Conservation (phyloP, 2,113 vertebrate genomes). For the Callionymus lyra region DNA sequence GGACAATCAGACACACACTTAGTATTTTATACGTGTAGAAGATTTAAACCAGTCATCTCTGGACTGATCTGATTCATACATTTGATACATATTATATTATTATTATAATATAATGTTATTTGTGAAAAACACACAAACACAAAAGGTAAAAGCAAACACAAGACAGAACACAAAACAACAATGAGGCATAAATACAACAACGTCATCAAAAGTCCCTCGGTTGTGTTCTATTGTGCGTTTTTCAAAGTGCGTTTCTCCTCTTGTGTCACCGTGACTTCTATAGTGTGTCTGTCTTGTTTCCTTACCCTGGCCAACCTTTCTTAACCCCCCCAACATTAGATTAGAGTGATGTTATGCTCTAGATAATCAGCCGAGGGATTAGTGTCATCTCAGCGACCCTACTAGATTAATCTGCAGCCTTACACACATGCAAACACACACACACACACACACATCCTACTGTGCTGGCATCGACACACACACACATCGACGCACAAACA, state of each 20-base stretch:
- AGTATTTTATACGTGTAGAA: too few relatives aligned
- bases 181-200: too few relatives aligned
- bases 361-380: conserved; percentile 63
- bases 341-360: conserved; percentile 63
- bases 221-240: too few relatives aligned
- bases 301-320: conserved; percentile 43
- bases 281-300: background rate
- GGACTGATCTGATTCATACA: too few relatives aligned
- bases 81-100: too few relatives aligned
- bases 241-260: background rate
- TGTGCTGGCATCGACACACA: conserved; percentile 7
- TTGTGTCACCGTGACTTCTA: background rate
- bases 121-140: too few relatives aligned
- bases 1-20: too few relatives aligned
- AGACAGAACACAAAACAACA: too few relatives aligned
- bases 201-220: too few relatives aligned
- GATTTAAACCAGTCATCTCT: too few relatives aligned
- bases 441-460: conserved; percentile 1
- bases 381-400: conserved; percentile 60
- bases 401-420: conserved; percentile 50
- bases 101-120: too few relatives aligned
- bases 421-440: conserved; percentile 17
- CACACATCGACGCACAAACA: conserved; percentile 1
- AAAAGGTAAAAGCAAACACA: too few relatives aligned
- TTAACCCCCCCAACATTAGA: conserved; percentile 43